Base-by-base conservation (phyloP, 2,888 invertebrate species). In the Pristionchus arcanus region DNA sequence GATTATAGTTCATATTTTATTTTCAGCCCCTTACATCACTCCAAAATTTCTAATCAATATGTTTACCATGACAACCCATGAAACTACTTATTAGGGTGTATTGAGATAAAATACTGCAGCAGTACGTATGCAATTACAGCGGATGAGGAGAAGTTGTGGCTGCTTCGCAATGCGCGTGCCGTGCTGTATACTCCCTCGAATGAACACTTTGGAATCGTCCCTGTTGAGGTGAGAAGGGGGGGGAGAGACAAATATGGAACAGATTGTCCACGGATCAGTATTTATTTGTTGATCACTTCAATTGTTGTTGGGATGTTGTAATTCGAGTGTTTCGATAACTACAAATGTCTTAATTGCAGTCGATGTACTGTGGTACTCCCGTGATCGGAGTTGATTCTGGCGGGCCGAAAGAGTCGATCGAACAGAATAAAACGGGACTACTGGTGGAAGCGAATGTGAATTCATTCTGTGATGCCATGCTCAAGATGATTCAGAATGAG, bases 151-250 rank as follows among this genome's bases (percentile, higher is more conserved):
- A 99, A 99, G 96, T 96, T 97, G 13, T 96, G 97, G 25, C 96
- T 99, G 34, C 96, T 99, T n/a, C 96, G 96, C 63, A 96, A 97
- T 90, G 97, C 97, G 93, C 96, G 97, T 89, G 97, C 97, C 91
- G 96, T 99, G 34, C 95, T 99, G 37, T 99, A 99, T 95, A 99
- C 99, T 15, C 99, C 99, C 2, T 97, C 97, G 4, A 97, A 97
- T 95, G 99, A 99, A 95, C 99, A 99, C 96, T 99, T 99, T 96
- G 99, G 99, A 11, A 99, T 99, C 94, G 99, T 99, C 16, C 99
- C 99, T 0, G 96, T 99, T 89, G 99, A 99, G 96, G 89, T 89
- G 83, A 89, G 74, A 9, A 13, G 53, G 53, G 31, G n/a, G 63
- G n/a, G n/a, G n/a, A n/a, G n/a, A n/a, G n/a, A n/a, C n/a, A n/a